Percentiles rank a stretch among this genome's conserved stretches.
Evolutionary conservation across 2,797 vertebrate genomes (phyloP).

Genomic region (Pempheris klunzingeri): DNA sequence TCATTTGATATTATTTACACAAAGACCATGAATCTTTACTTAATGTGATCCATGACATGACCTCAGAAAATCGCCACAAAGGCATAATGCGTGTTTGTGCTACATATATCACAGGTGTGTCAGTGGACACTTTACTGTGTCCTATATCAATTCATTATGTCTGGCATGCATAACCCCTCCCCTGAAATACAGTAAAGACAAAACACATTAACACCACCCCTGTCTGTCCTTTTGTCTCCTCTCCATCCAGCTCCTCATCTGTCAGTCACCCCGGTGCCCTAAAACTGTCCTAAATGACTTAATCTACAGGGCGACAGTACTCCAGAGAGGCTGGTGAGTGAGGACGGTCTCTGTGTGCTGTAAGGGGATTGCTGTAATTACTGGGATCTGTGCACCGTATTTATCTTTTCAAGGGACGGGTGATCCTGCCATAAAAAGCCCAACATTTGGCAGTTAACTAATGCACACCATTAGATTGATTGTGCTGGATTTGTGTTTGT

Average conservation of each 20-base stretch:
- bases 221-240: slow-evolving; percentile 57
- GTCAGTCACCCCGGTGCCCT: slow-evolving; percentile 70
- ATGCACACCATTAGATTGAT: slow-evolving; percentile 94
- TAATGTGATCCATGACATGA: too few species aligned
- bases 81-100: not conserved
- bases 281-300: slow-evolving; percentile 82
- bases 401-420: slow-evolving; percentile 88
- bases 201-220: slow-evolving; percentile 48
- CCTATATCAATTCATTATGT: not conserved
- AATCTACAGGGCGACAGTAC: slow-evolving; percentile 78
- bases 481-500: slow-evolving; percentile 85
- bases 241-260: slow-evolving; percentile 43
- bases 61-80: not conserved
- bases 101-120: not conserved
- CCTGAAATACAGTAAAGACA: slow-evolving; percentile 31
- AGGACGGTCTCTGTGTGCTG: slow-evolving; percentile 70
- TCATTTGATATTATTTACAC: not conserved
- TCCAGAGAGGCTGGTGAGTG: slow-evolving; percentile 72
- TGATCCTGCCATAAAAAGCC: slow-evolving; percentile 87
- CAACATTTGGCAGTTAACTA: slow-evolving; percentile 91
- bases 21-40: not conserved
- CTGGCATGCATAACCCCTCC: not conserved
- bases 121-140: not conserved
- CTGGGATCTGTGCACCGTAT: slow-evolving; percentile 89
- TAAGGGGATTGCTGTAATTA: slow-evolving; percentile 89